Evolutionary conservation across 1,140 invertebrate species (phyloP).

Genomic region (Meloidogyne hapla): DNA sequence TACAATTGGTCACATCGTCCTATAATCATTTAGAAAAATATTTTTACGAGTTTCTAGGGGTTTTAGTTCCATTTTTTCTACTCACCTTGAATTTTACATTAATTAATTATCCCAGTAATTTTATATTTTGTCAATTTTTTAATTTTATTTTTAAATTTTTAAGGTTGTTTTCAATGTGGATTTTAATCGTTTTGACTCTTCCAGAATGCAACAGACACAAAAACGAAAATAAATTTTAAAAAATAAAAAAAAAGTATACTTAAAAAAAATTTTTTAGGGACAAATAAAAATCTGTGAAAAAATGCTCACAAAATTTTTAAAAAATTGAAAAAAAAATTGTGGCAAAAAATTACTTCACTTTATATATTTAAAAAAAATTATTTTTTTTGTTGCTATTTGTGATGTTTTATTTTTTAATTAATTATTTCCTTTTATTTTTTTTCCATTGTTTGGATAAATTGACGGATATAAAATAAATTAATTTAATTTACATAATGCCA

Average conservation of each 20-base stretch:
- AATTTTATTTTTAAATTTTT: neutral
- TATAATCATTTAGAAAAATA: too few species aligned
- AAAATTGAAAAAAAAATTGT: neutral
- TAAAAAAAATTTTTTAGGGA: neutral
- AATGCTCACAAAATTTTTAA: neutral
- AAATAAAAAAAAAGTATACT: too few species aligned
- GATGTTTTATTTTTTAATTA: neutral
- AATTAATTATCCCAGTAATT: too few species aligned
- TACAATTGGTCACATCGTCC: too few species aligned
- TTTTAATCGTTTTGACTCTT: constrained; percentile 97
- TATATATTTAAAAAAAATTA: neutral
- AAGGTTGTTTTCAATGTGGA: constrained; percentile 72
- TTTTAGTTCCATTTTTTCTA: too few species aligned
- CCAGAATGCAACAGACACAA: constrained; percentile 75
- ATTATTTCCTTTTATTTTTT: too few species aligned
- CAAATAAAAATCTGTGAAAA: neutral
- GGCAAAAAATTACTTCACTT: neutral
- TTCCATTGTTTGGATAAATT: too few species aligned
- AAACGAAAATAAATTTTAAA: neutral
- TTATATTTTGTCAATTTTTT: too few species aligned
- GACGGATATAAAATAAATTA: too few species aligned
- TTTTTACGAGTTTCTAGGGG: too few species aligned
- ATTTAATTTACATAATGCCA: too few species aligned
- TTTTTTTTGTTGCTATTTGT: neutral
- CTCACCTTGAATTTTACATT: too few species aligned